Percentiles rank a stretch among this genome's conserved stretches.
Evolutionary conservation across 2,797 vertebrate species (phyloP).

Genomic region (Sarcophilus harrisii): DNA sequence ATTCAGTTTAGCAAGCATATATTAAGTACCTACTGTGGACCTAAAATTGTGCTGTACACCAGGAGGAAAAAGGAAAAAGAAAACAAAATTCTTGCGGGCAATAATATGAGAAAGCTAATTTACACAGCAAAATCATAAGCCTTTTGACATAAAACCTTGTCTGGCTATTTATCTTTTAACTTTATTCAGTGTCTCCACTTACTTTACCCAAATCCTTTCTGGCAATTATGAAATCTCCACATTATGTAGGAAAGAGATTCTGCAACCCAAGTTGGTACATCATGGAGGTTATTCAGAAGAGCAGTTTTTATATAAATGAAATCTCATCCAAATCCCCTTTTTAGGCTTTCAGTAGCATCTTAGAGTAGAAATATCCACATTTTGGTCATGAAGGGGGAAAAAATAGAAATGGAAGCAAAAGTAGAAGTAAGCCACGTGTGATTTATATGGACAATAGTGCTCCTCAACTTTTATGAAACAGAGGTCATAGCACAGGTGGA

Average conservation of each 20-base stretch:
- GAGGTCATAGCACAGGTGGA: not conserved
- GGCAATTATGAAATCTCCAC: not conserved
- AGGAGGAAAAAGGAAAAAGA: not conserved
- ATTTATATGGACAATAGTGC: not conserved
- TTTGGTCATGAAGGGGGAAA: not conserved
- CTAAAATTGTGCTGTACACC: not conserved
- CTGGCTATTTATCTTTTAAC: not conserved
- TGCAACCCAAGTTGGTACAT: not conserved
- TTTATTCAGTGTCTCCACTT: not conserved
- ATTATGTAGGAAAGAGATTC: not conserved
- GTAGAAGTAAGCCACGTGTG: not conserved
- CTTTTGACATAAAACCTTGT: not conserved
- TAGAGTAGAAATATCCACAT: not conserved
- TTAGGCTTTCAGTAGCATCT: not conserved
- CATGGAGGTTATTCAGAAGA: not conserved
- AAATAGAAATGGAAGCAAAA: not conserved
- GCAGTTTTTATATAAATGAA: not conserved
- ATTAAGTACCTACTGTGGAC: not conserved
- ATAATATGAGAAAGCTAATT: not conserved
- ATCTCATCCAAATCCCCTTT: not conserved
- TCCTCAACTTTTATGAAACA: not conserved
- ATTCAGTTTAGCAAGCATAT: not conserved
- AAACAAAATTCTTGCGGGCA: not conserved
- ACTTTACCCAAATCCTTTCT: not conserved
- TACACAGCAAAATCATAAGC: not conserved